A percentile compares a stretch with the other conserved stretches of the same genome.
Evolutionary conservation across 2,888 invertebrate species (phyloP).

Genomic region (Eupithecia exiguata): DNA sequence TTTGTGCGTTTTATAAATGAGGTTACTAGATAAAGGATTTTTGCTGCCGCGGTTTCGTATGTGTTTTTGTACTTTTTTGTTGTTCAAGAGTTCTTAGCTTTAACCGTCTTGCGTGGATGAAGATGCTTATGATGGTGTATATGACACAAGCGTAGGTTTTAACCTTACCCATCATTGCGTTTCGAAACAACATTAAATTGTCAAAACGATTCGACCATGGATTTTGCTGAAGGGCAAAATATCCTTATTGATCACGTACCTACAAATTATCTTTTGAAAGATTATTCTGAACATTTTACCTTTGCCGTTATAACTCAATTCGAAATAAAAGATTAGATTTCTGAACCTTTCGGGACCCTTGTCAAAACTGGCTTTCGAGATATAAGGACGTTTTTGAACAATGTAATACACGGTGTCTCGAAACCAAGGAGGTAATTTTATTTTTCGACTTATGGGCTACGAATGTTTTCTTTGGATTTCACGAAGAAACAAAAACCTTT

Average conservation of each 20-base stretch:
- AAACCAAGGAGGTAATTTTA: not conserved
- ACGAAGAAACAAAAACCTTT: not conserved
- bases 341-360: slow-evolving; percentile 58
- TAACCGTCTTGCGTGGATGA: not conserved
- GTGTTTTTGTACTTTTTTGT: not conserved
- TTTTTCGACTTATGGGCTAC: not conserved
- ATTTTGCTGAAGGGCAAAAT: not conserved
- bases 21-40: slow-evolving; percentile 4
- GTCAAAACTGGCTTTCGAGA: slow-evolving; percentile 55
- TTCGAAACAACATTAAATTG: not conserved
- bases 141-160: no score
- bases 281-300: slow-evolving; percentile 28
- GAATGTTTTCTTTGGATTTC: not conserved
- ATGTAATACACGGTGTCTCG: not conserved
- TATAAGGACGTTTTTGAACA: slow-evolving; percentile 44
- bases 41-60: not conserved
- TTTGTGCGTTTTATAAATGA: slow-evolving; percentile 29
- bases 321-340: slow-evolving; percentile 54
- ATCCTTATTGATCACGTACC: slow-evolving; percentile 12
- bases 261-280: not conserved
- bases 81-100: not conserved
- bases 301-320: slow-evolving; percentile 31
- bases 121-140: no score
- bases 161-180: no score
- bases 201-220: not conserved